phyloP scores from a whole-genome alignment of 2,113 vertebrate species.

The Oreotragus oreotragus region DNA sequence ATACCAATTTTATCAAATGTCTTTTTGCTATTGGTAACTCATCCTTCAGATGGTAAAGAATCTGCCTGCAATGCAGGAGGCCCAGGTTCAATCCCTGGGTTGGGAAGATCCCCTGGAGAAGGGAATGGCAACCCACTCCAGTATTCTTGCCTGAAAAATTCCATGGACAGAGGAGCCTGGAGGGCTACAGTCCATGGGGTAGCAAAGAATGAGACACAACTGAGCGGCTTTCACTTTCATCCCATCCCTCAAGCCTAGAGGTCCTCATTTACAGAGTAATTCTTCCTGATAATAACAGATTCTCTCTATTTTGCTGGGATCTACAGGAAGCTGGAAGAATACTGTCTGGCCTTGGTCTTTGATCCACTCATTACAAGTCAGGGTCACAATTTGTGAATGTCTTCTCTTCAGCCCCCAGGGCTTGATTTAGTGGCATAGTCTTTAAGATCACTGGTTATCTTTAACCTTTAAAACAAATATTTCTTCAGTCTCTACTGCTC shows the following conservation, averaged over 20 bases:
- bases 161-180: neutral
- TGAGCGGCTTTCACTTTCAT: neutral
- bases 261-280: neutral
- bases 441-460: neutral
- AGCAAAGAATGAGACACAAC: neutral
- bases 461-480: slow-evolving; percentile 26
- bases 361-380: slow-evolving; percentile 7
- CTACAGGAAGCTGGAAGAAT: neutral
- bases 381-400: neutral
- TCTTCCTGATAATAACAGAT: neutral
- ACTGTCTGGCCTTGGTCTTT: neutral
- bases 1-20: neutral
- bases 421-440: slow-evolving; percentile 4
- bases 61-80: neutral
- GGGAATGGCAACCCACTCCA: neutral
- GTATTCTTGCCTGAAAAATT: neutral
- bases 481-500: neutral
- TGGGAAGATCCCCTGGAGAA: neutral
- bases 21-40: neutral
- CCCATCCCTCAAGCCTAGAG: neutral
- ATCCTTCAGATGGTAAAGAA: neutral
- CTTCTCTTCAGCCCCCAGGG: neutral
- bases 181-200: neutral
- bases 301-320: neutral
- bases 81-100: neutral